phyloP scores from a whole-genome alignment of 1,140 invertebrate species.

The Melipona quadrifasciata region DNA sequence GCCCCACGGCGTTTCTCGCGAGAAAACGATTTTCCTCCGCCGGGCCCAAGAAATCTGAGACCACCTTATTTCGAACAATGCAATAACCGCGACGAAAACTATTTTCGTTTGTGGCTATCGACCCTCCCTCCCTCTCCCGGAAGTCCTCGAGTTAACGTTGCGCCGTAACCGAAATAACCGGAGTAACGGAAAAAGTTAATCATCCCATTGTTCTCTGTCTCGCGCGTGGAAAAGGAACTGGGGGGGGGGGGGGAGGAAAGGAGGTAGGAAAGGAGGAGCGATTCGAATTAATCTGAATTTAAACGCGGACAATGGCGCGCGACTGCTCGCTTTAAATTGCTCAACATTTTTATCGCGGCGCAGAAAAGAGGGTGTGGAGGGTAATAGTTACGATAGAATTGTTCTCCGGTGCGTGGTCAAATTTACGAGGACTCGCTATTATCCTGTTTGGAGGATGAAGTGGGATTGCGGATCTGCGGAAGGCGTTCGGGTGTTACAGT shows the following conservation, averaged over 20 bases:
- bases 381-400: background rate
- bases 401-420: background rate
- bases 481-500: background rate
- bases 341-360: background rate
- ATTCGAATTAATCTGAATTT: conserved; percentile 9
- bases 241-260: too few species aligned
- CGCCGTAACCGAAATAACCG: conserved; percentile 6
- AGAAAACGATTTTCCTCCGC: conserved; percentile 7
- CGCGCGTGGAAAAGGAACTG: background rate
- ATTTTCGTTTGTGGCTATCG: background rate
- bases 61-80: background rate
- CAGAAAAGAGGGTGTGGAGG: too few species aligned
- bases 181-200: conserved; percentile 4
- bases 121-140: too few species aligned
- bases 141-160: background rate
- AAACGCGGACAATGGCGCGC: background rate
- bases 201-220: conserved; percentile 1
- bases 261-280: too few species aligned
- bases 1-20: too few species aligned
- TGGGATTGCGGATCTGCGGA: background rate
- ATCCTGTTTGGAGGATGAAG: background rate
- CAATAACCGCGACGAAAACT: background rate
- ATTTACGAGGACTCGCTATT: background rate
- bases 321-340: background rate
- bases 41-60: background rate